Evolutionary conservation across 2,888 invertebrate species (phyloP).

Genomic region (Formica aserva): DNA sequence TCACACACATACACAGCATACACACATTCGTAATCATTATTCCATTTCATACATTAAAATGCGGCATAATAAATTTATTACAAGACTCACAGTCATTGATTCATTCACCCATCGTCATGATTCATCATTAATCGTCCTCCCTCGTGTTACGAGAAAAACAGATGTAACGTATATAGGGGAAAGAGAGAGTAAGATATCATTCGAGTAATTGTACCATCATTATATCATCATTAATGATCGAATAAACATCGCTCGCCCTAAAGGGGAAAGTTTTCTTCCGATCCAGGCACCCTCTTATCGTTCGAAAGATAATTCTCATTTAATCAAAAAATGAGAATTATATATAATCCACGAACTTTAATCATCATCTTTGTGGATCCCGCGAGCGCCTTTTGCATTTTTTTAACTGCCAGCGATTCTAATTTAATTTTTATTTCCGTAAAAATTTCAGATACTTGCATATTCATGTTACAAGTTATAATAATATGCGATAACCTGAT

Average conservation of each 20-base stretch:
- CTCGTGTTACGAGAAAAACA: slow-evolving; percentile 6
- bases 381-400: slow-evolving; percentile 34
- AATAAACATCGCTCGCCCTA: slow-evolving; percentile 46
- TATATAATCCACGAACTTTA: slow-evolving; percentile 24
- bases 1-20: slow-evolving; percentile 23
- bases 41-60: slow-evolving; percentile 52
- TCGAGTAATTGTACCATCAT: slow-evolving; percentile 23
- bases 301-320: slow-evolving; percentile 6
- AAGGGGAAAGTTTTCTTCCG: slow-evolving; percentile 18
- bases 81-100: slow-evolving; percentile 50
- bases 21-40: slow-evolving; percentile 53
- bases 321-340: slow-evolving; percentile 19
- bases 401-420: background rate
- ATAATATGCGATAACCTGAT: background rate
- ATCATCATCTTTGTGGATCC: slow-evolving; percentile 15
- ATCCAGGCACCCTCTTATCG: slow-evolving; percentile 33
- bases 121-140: slow-evolving; percentile 36
- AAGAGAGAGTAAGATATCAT: background rate
- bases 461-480: background rate
- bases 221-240: slow-evolving; percentile 11
- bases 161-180: background rate
- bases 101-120: slow-evolving; percentile 53
- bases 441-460: background rate
- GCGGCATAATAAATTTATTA: slow-evolving; percentile 56
- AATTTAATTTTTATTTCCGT: background rate